A percentile compares a stretch with the other conserved stretches of the same genome.
These are phyloP conservation scores for Procambarus clarkii DNA, from an alignment of 1,140 invertebrate genomes.

Conservation along the genomic window DNA sequence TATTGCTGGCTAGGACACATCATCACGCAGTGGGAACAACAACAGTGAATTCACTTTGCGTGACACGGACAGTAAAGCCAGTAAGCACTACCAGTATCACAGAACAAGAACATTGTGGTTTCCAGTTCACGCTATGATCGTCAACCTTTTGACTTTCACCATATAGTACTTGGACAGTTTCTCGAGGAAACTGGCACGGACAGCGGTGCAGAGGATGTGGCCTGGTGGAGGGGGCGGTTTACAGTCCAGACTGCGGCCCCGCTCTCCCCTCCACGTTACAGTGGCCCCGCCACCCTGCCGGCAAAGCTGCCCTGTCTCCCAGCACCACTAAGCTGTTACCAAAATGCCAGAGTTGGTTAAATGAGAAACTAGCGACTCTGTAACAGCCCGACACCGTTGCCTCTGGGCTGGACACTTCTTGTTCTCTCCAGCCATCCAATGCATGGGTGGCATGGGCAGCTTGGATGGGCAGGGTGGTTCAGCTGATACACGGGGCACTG, in stretches of 20 bases:
- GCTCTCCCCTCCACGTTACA: slow-evolving; percentile 44
- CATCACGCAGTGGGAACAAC: slow-evolving; percentile 61
- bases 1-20: slow-evolving; percentile 65
- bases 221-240: slow-evolving; percentile 51
- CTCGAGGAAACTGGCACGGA: slow-evolving; percentile 65
- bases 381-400: slow-evolving; percentile 63
- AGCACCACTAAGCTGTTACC: slow-evolving; percentile 65
- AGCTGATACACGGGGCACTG: slow-evolving; percentile 68
- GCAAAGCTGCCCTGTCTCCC: slow-evolving; percentile 42
- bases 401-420: slow-evolving; percentile 42
- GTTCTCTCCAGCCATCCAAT: slow-evolving; percentile 58
- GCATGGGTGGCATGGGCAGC: slow-evolving; percentile 63
- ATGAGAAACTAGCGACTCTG: slow-evolving; percentile 56
- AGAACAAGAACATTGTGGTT: slow-evolving; percentile 64
- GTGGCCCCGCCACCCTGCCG: slow-evolving; percentile 64
- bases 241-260: slow-evolving; percentile 65
- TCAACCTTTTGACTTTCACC: slow-evolving; percentile 49
- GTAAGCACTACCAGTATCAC: slow-evolving; percentile 72
- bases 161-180: slow-evolving; percentile 69
- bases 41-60: slow-evolving; percentile 53
- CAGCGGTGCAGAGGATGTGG: slow-evolving; percentile 54
- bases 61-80: slow-evolving; percentile 67
- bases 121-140: slow-evolving; percentile 54
- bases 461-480: slow-evolving; percentile 69
- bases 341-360: slow-evolving; percentile 62